Base-by-base conservation (phyloP, 1,140 invertebrate genomes). In the Zaprionus inermis region DNA sequence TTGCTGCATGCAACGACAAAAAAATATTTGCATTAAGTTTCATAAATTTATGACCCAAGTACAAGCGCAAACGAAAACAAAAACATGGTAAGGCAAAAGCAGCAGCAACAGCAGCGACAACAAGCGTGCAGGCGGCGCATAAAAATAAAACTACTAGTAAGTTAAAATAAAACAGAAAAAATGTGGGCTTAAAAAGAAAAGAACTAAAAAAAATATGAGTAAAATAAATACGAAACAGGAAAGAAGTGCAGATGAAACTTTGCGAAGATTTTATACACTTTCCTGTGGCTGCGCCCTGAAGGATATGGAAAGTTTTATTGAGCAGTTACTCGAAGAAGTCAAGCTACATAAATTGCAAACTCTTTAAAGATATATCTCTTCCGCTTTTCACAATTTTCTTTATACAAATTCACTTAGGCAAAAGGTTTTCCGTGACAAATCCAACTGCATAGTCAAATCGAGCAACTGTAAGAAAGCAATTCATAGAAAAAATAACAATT, bases 141-240 rank as follows among this genome's bases (percentile, higher is more conserved):
- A 79, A 86, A 85, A 86, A 86, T 73, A 72, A 80, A 67, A 82
- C 67, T 88, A 82, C 72, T 82, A 88, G 82, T 88, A 86, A 88
- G 83, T 65, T 20, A 41, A 75, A 69, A 74, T 32, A 60, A 57
- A 51, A 20, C 52, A 59, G 38, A 81, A 81, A 78, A 72, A 63
- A 32, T 6, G 30, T 34, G 41, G 38, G 16, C 16, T n/a, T 1
- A 41, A 28, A 59, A 59, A 49, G 36, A 51, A 24, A 22, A 54
- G 20, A 36, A 56, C 44, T 9, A 54, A 51, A n/a, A 51, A 79
- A 72, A 59, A 59, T 51, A 55, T 52, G 44, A 61, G 59, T 36
- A 69, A 81, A 78, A 69, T 74, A 55, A 67, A 57, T 44, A 44
- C 22, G 44, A 66, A 66, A 36, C 16, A 20, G 51, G 30, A 38